A percentile compares a stretch with the other conserved stretches of the same genome.
These are phyloP conservation scores for Macrotrachela quadricornifera DNA, from an alignment of 1,140 invertebrate species.

Conservation along the genomic window DNA sequence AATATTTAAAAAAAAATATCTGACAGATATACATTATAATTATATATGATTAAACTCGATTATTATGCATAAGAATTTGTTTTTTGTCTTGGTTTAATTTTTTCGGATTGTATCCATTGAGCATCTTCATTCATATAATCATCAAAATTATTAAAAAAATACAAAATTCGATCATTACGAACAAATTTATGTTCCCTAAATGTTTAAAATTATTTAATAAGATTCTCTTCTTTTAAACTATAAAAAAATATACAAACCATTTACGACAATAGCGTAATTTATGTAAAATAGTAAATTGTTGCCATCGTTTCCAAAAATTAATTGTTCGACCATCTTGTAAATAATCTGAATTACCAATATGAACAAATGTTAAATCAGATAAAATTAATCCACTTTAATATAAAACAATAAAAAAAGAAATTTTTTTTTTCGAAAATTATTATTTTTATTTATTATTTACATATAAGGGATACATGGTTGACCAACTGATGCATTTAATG, in stretches of 20 bases:
- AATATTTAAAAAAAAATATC: no score
- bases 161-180: slow-evolving; percentile 71
- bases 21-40: no score
- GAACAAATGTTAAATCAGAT: slow-evolving; percentile 94
- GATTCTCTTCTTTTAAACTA: no score
- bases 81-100: slow-evolving; percentile 56
- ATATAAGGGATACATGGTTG: slow-evolving; percentile 96
- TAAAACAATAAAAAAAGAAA: slow-evolving; percentile 24
- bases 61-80: no score
- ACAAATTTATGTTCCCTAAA: slow-evolving; percentile 37
- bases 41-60: no score
- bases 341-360: slow-evolving; percentile 79
- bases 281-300: slow-evolving; percentile 88
- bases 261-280: slow-evolving; percentile 90
- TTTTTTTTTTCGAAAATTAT: background rate
- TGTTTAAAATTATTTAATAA: no score
- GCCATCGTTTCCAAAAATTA: slow-evolving; percentile 92
- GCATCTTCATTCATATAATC: slow-evolving; percentile 79
- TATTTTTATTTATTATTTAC: slow-evolving; percentile 36
- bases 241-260: slow-evolving; percentile 40
- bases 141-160: slow-evolving; percentile 88
- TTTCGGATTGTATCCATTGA: slow-evolving; percentile 89
- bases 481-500: slow-evolving; percentile 60
- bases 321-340: slow-evolving; percentile 56
- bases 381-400: slow-evolving; percentile 86